Conservation (phyloP, 1,140 invertebrate species). For the Drosophila sulfurigaster region DNA sequence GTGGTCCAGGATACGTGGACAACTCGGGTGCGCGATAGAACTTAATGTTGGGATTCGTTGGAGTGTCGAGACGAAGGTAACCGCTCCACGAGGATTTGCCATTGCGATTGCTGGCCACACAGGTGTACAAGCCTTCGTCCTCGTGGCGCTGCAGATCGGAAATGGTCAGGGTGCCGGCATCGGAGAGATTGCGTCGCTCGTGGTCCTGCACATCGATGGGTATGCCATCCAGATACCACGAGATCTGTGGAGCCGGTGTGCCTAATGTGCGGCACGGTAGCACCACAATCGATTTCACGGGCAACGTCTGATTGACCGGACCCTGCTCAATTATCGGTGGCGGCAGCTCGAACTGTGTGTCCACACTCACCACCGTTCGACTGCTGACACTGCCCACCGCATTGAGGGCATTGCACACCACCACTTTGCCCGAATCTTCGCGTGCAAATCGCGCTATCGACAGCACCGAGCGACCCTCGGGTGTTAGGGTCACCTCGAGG, state of each 20-base stretch:
- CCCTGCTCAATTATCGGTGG: slow-evolving; percentile 95
- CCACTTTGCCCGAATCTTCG: slow-evolving; percentile 88
- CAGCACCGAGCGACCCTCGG: slow-evolving; percentile 88
- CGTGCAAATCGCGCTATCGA: slow-evolving; percentile 87
- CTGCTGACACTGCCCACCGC: slow-evolving; percentile 91
- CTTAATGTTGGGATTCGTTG: slow-evolving; percentile 93
- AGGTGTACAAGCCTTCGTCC: slow-evolving; percentile 92
- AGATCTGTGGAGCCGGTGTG: slow-evolving; percentile 90
- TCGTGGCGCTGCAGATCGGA: slow-evolving; percentile 90
- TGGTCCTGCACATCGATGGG: slow-evolving; percentile 87
- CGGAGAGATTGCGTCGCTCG: slow-evolving; percentile 89
- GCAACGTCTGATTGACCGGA: slow-evolving; percentile 95
- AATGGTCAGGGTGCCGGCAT: slow-evolving; percentile 90
- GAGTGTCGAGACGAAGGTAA: slow-evolving; percentile 90
- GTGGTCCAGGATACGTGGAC: slow-evolving; percentile 91
- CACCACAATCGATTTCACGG: slow-evolving; percentile 90
- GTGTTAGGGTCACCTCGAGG: slow-evolving; percentile 87
- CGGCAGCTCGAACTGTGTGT: slow-evolving; percentile 91
- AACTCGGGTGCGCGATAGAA: slow-evolving; percentile 92
- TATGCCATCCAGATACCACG: slow-evolving; percentile 93
- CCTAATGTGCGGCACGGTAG: slow-evolving; percentile 92
- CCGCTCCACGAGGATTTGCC: slow-evolving; percentile 95
- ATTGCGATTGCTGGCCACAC: slow-evolving; percentile 92
- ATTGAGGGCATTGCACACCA: slow-evolving; percentile 93
- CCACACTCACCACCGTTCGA: slow-evolving; percentile 91